Conservation (phyloP, 2,113 vertebrate genomes). For the Bubo scandiacus region DNA sequence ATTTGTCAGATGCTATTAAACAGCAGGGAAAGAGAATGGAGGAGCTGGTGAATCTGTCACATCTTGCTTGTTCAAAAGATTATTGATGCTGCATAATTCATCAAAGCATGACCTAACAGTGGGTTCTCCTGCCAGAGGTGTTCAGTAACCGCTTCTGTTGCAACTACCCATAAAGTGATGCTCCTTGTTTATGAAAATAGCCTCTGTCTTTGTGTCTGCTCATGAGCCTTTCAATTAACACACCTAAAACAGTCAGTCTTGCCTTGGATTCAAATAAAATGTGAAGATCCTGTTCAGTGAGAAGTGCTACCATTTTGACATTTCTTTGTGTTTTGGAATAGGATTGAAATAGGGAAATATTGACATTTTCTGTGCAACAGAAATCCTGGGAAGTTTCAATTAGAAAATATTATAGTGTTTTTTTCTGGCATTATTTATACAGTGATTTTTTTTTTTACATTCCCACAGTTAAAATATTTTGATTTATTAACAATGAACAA, state of each 20-base stretch:
- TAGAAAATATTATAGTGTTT: background rate
- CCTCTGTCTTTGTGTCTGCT: background rate
- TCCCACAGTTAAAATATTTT: background rate
- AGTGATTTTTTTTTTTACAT: background rate
- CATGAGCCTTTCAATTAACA: background rate
- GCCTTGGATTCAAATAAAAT: background rate
- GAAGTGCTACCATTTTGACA: background rate
- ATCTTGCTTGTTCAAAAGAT: conserved; percentile 38
- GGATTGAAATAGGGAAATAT: background rate
- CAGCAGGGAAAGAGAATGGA: background rate
- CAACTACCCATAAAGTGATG: background rate
- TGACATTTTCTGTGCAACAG: background rate
- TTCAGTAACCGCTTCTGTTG: background rate
- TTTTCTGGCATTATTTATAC: background rate
- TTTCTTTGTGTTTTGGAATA: background rate
- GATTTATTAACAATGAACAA: background rate
- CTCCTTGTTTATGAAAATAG: background rate
- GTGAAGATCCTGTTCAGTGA: background rate
- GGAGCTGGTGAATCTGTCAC: conserved; percentile 31
- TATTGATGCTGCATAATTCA: conserved; percentile 35
- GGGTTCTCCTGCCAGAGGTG: conserved; percentile 5
- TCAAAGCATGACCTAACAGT: background rate
- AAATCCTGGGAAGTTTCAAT: background rate
- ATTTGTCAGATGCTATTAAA: conserved; percentile 44
- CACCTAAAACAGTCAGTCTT: background rate